Percentiles rank a stretch among this genome's conserved stretches.
Evolutionary conservation across 64 coral and sea anemone species (phyloP).

Genomic region (Porites australiensis): DNA sequence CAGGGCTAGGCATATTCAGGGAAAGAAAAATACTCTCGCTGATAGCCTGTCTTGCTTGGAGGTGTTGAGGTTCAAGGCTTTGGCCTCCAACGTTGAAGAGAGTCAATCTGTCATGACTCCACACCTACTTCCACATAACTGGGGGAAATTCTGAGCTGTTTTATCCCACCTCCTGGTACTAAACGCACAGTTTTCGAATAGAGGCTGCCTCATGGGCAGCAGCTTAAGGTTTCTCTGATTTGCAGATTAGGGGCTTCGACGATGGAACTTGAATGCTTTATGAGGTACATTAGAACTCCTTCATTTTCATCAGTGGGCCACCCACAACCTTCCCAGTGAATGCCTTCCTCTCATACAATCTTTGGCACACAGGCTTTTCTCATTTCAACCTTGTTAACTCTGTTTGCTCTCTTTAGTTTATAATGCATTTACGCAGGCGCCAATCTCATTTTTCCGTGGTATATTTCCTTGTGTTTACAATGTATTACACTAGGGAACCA

Average conservation of each 20-base stretch:
- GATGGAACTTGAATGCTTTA: slow-evolving; percentile 7
- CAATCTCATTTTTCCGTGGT: no score
- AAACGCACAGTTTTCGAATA: slow-evolving; percentile 41
- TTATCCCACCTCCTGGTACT: slow-evolving; percentile 16
- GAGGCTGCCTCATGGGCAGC: slow-evolving; percentile 15
- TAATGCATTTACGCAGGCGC: no score
- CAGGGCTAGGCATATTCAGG: slow-evolving; percentile 28
- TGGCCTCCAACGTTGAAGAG: not conserved
- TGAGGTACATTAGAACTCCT: slow-evolving; percentile 1
- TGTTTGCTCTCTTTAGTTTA: no score
- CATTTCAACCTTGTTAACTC: not conserved
- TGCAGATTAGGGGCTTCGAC: not conserved
- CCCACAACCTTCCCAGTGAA: not conserved
- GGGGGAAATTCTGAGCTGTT: slow-evolving; percentile 30
- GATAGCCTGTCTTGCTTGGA: no score
- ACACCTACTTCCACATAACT: not conserved
- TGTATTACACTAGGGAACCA: no score
- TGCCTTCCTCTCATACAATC: not conserved
- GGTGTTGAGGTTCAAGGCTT: not conserved
- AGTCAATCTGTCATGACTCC: not conserved
- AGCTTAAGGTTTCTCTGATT: not conserved
- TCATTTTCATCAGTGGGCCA: no score
- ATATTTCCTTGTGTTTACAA: no score
- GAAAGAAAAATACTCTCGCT: slow-evolving; percentile 21
- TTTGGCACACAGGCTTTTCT: not conserved